Conservation (phyloP, 2,888 invertebrate species). For the Drosophila diplacantha region DNA sequence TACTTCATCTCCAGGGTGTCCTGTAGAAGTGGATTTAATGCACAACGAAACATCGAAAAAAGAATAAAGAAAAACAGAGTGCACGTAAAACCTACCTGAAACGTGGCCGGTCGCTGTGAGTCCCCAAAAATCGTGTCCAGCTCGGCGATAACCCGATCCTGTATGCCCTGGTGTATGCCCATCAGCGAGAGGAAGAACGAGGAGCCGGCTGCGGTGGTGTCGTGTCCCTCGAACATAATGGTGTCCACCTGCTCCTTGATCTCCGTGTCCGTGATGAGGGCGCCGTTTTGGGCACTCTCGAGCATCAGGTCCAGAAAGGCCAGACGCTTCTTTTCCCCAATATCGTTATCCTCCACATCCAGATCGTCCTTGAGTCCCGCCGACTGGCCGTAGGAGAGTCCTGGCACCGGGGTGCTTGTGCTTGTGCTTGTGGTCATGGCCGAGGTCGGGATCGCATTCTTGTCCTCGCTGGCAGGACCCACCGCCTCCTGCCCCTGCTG, state of each 20-base stretch:
- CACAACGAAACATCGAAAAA: not conserved
- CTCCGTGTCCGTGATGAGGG: conserved; percentile 85
- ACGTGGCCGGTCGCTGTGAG: conserved; percentile 86
- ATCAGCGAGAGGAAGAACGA: conserved; percentile 89
- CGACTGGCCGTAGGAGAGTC: conserved; percentile 85
- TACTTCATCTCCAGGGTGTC: conserved; percentile 93
- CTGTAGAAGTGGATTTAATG: conserved; percentile 74
- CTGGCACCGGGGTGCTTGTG: conserved; percentile 79
- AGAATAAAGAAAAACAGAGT: rapidly evolving
- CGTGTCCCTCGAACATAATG: conserved; percentile 92
- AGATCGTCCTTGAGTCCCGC: conserved; percentile 87
- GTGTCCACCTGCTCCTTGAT: conserved; percentile 91
- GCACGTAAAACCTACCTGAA: conserved; percentile 63
- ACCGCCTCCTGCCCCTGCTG: conserved; percentile 3
- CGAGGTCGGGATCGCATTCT: not conserved
- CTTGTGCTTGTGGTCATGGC: not conserved
- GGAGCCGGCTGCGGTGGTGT: conserved; percentile 89
- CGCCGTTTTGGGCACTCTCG: conserved; percentile 86
- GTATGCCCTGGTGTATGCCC: conserved; percentile 86
- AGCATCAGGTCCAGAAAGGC: conserved; percentile 93
- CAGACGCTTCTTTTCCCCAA: conserved; percentile 88
- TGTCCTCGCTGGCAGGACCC: conserved; percentile 9
- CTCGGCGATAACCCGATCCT: conserved; percentile 85
- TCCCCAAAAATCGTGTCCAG: conserved; percentile 87
- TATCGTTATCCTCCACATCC: conserved; percentile 87